Base-by-base conservation (phyloP, 2,888 invertebrate species). In the Ophraella communa region DNA sequence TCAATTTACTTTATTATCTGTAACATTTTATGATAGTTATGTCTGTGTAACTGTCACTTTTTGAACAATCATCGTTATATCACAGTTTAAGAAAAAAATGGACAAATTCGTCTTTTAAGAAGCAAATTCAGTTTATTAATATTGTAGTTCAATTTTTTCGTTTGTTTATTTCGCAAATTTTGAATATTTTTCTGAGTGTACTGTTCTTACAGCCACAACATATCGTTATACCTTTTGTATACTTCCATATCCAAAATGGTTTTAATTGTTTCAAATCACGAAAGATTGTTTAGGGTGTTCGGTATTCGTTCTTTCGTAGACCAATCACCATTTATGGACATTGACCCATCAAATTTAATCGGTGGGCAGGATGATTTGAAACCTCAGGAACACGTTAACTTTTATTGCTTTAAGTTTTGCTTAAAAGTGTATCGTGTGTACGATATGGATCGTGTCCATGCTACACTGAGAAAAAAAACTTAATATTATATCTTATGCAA, bases 301-400 rank as follows among this genome's bases (percentile, higher is more conserved):
- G n/a, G 11, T n/a, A 45, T 45, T 45, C 45, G 45, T 20, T 45
- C 20, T 11, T 18, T 45, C 21, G 45, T 21, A 45, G 45, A 45
- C 45, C 45, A 45, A 45, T 45, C 45, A 21, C 45, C 45, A 21
- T 45, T 45, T 45, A 45, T 45, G 45, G 45, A 45, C 45, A 45
- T 21, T 45, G 45, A 45, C 45, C 45, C 45, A 45, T 45, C 45
- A 45, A 45, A 45, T 21, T 21, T 45, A 45, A 45, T 45, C 45
- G 45, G 45, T 45, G 45, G 45, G 45, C 45, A 45, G 45, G 45
- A 21, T n/a, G n/a, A n/a, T 45, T 45, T 21, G 1, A 21, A 45
- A 45, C 45, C 20, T 45, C 45, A 45, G 21, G n/a, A 45, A 21
- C 45, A 45, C 45, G 39, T 45, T 21, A 45, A 10, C 21, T 45